phyloP scores from a whole-genome alignment of 2,888 invertebrate species.

The Nymphalis polychloros region DNA sequence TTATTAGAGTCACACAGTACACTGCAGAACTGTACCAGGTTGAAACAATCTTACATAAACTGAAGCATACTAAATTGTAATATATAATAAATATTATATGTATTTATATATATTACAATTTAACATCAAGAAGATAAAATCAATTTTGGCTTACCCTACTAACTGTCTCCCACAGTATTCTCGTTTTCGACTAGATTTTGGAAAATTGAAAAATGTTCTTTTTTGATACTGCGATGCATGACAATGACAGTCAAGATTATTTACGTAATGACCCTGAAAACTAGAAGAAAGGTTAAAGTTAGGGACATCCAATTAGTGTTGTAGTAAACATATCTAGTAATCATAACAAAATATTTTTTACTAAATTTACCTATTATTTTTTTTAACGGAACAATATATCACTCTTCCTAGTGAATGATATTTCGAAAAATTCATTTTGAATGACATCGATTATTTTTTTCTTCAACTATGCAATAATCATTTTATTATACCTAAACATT shows the following conservation, averaged over 20 bases:
- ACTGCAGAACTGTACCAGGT: too few species aligned
- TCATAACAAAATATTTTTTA: background rate
- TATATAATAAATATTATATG: too few species aligned
- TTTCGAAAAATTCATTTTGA: conserved; percentile 33
- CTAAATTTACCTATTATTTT: conserved; percentile 25
- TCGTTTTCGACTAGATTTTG: conserved; percentile 77
- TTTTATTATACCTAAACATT: background rate
- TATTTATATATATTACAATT: too few species aligned
- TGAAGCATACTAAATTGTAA: too few species aligned
- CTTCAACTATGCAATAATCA: background rate
- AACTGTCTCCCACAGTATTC: conserved; percentile 88
- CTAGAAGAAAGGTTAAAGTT: conserved; percentile 43
- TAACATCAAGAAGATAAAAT: background rate
- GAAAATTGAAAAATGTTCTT: conserved; percentile 61
- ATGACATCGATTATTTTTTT: background rate
- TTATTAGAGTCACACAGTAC: too few species aligned
- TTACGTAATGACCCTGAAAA: conserved; percentile 80
- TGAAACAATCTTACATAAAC: too few species aligned
- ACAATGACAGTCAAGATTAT: conserved; percentile 68
- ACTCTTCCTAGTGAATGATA: conserved; percentile 20
- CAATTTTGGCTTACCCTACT: conserved; percentile 81
- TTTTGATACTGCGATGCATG: conserved; percentile 58
- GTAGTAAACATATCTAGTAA: background rate
- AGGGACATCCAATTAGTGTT: background rate
- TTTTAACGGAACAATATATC: conserved; percentile 8